phyloP scores from a whole-genome alignment of 2,113 vertebrate species.

The Mobula birostris region DNA sequence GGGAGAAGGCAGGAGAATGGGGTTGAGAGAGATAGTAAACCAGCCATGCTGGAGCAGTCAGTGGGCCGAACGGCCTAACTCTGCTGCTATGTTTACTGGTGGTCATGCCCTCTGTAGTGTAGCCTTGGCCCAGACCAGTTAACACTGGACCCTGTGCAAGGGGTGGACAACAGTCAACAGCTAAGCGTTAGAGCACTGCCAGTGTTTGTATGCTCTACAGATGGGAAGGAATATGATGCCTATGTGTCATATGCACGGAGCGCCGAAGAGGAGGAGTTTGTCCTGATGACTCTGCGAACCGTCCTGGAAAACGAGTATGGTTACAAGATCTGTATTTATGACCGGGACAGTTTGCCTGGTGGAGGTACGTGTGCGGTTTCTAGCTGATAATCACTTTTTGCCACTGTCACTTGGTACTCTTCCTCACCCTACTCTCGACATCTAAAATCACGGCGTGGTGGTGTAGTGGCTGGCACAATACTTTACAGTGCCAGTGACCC shows the following conservation, averaged over 20 bases:
- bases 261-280: slow-evolving; percentile 86
- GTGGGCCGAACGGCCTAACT: too few species aligned
- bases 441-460: too few species aligned
- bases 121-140: neutral
- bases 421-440: too few species aligned
- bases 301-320: slow-evolving; percentile 88
- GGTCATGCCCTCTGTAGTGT: neutral
- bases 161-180: neutral
- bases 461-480: too few species aligned
- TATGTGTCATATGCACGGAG: slow-evolving; percentile 91
- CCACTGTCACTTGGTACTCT: too few species aligned
- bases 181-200: neutral
- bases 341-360: slow-evolving; percentile 90
- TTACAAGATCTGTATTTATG: slow-evolving; percentile 90
- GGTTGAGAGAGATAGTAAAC: too few species aligned
- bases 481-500: too few species aligned
- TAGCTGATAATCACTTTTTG: too few species aligned
- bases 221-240: slow-evolving; percentile 87
- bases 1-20: too few species aligned
- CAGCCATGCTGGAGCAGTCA: too few species aligned
- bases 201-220: slow-evolving; percentile 48
- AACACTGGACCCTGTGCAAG: too few species aligned
- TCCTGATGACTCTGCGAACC: slow-evolving; percentile 70
- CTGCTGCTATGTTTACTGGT: too few species aligned
- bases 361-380: slow-evolving; percentile 75